Conservation (phyloP, 2,888 invertebrate species). For the Scrobipalpa atriplicella region DNA sequence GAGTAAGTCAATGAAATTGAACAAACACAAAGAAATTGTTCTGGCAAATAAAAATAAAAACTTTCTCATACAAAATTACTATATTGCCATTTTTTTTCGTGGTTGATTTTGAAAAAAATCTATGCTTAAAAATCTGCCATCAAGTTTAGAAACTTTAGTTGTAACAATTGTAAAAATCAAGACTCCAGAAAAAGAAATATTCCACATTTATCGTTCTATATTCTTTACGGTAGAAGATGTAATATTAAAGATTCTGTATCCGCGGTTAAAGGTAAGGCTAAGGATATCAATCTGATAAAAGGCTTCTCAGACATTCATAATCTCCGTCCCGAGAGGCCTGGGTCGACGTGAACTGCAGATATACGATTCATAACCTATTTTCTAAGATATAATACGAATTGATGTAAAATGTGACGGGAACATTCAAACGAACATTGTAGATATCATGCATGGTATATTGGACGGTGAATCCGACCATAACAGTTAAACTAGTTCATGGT, state of each 20-base stretch:
- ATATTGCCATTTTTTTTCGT: too few relatives aligned
- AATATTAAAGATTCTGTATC: background rate
- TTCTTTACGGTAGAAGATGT: background rate
- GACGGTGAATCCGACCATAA: background rate
- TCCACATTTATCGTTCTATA: background rate
- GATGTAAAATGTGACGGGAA: background rate
- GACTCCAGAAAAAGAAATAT: background rate
- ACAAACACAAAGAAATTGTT: background rate
- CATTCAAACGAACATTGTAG: background rate
- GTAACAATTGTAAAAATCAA: background rate
- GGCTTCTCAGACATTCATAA: conserved; percentile 33
- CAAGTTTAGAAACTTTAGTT: background rate
- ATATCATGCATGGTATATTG: too few relatives aligned
- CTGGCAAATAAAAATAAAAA: too few relatives aligned
- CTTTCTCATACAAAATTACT: too few relatives aligned
- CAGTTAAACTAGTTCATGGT: too few relatives aligned
- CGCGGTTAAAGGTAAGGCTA: background rate
- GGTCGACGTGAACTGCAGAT: conserved; percentile 24
- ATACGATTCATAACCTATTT: conserved; percentile 31
- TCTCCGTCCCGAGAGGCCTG: conserved; percentile 26
- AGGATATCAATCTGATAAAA: conserved; percentile 29
- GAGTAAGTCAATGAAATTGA: background rate
- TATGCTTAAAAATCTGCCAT: too few relatives aligned
- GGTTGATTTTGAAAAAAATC: too few relatives aligned
- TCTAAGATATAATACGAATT: conserved; percentile 18